Evolutionary conservation across 1,140 invertebrate species (phyloP).

Genomic region (Lordiphosa clarofinis): DNA sequence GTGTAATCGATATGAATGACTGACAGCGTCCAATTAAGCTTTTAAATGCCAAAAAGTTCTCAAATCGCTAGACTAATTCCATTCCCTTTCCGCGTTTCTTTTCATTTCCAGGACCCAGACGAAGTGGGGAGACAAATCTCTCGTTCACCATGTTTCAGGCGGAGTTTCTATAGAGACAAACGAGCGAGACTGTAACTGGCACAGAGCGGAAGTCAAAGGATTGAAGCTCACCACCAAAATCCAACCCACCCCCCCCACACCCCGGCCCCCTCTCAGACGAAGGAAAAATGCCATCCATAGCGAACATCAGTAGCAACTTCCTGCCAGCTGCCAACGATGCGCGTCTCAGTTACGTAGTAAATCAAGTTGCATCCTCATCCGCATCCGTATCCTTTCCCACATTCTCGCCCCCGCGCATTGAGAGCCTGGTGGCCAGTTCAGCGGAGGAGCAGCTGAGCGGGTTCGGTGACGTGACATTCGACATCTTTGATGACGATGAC

Average conservation of each 20-base stretch:
- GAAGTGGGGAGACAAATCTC: neutral
- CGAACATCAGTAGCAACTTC: slow-evolving; percentile 58
- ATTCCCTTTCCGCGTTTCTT: slow-evolving; percentile 5
- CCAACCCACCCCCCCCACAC: neutral
- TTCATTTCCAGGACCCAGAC: slow-evolving; percentile 25
- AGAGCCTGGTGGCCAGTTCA: slow-evolving; percentile 70
- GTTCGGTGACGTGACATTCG: slow-evolving; percentile 75
- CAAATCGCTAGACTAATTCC: slow-evolving; percentile 33
- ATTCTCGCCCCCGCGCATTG: slow-evolving; percentile 67
- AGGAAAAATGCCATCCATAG: slow-evolving; percentile 69
- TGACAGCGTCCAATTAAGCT: slow-evolving; percentile 64
- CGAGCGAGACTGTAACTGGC: slow-evolving; percentile 23
- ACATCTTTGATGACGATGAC: slow-evolving; percentile 81
- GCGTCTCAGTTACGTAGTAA: slow-evolving; percentile 70
- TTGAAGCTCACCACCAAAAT: slow-evolving; percentile 23
- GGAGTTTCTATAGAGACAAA: slow-evolving; percentile 30
- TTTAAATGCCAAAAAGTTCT: slow-evolving; percentile 53
- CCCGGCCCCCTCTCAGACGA: slow-evolving; percentile 1
- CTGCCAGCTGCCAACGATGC: slow-evolving; percentile 56
- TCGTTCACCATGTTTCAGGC: slow-evolving; percentile 41
- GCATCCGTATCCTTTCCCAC: slow-evolving; percentile 39
- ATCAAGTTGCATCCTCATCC: slow-evolving; percentile 56
- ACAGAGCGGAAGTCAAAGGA: slow-evolving; percentile 42
- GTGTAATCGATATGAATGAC: slow-evolving; percentile 16
- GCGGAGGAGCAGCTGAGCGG: slow-evolving; percentile 69